These are phyloP conservation scores for Argyresthia albistria DNA, from an alignment of 2,888 invertebrate genomes.

Conservation along the genomic window DNA sequence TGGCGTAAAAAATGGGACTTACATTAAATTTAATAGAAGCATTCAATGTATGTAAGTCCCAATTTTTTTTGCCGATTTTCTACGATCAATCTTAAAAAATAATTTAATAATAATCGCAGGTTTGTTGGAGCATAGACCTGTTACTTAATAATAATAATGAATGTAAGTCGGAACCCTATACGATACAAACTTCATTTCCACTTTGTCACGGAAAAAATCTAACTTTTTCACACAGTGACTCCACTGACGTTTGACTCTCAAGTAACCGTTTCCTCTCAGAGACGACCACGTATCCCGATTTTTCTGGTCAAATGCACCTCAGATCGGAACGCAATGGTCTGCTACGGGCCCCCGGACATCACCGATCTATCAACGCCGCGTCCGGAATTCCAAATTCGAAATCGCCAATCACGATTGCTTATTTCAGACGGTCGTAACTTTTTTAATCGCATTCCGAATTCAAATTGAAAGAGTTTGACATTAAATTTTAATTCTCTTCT, in stretches of 20 bases:
- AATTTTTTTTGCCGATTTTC: too few species aligned
- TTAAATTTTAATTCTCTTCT: conserved; percentile 41
- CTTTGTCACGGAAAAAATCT: too few species aligned
- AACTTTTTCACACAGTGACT: too few species aligned
- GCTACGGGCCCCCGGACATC: conserved; percentile 34
- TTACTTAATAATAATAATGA: too few species aligned
- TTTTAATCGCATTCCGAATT: conserved; percentile 11
- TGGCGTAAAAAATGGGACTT: too few species aligned
- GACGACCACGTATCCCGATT: conserved; percentile 43
- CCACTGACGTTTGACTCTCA: neutral
- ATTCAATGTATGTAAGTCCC: too few species aligned
- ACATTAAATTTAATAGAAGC: too few species aligned
- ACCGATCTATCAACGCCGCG: conserved; percentile 62
- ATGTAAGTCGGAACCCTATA: too few species aligned
- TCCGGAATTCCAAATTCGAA: conserved; percentile 58
- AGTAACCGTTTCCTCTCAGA: conserved; percentile 15
- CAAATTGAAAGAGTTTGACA: conserved; percentile 38
- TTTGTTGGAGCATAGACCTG: too few species aligned
- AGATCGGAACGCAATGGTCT: conserved; percentile 28
- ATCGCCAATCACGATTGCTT: conserved; percentile 48
- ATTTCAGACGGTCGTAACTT: conserved; percentile 43
- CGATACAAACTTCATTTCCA: too few species aligned
- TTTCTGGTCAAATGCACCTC: conserved; percentile 63
- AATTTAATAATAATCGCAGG: too few species aligned
- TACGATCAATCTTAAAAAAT: too few species aligned